These are phyloP conservation scores for Cherax quadricarinatus DNA, from an alignment of 1,140 invertebrate species.

Conservation along the genomic window DNA sequence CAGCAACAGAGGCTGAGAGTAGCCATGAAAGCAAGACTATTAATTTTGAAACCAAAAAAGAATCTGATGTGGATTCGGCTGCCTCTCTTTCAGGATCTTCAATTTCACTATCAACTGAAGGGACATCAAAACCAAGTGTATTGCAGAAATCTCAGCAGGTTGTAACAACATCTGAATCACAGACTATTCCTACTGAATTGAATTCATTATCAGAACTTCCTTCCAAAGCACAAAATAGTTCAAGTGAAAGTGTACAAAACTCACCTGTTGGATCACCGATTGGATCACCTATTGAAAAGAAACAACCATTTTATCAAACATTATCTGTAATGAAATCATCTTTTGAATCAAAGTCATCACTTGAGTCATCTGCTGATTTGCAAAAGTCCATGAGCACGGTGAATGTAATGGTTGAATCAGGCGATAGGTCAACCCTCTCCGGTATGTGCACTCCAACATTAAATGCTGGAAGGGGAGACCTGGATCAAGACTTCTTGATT, in stretches of 20 bases:
- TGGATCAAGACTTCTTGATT: constrained; percentile 85
- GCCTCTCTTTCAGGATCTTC: not conserved
- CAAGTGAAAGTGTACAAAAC: not conserved
- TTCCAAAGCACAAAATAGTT: not conserved
- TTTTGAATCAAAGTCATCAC: constrained; percentile 24
- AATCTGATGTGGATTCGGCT: not conserved
- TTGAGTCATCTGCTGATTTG: constrained; percentile 47
- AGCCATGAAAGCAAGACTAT: not conserved
- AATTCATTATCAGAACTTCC: not conserved
- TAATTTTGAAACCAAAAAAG: constrained; percentile 9
- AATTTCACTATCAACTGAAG: not conserved
- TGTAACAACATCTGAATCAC: not conserved
- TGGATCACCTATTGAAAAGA: constrained; percentile 26
- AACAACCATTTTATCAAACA: not conserved
- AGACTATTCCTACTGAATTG: not conserved
- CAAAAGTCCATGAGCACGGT: constrained; percentile 24
- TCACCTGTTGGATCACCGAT: not conserved
- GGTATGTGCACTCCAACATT: constrained; percentile 63
- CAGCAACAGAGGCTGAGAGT: not conserved
- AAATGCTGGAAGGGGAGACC: constrained; percentile 79
- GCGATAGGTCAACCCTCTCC: constrained; percentile 34
- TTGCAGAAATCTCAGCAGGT: constrained; percentile 6
- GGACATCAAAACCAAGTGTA: not conserved
- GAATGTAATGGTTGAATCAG: constrained; percentile 43
- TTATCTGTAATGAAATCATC: constrained; percentile 20